These are phyloP conservation scores for Eilema depressum DNA, from an alignment of 2,888 invertebrate genomes.

Conservation along the genomic window DNA sequence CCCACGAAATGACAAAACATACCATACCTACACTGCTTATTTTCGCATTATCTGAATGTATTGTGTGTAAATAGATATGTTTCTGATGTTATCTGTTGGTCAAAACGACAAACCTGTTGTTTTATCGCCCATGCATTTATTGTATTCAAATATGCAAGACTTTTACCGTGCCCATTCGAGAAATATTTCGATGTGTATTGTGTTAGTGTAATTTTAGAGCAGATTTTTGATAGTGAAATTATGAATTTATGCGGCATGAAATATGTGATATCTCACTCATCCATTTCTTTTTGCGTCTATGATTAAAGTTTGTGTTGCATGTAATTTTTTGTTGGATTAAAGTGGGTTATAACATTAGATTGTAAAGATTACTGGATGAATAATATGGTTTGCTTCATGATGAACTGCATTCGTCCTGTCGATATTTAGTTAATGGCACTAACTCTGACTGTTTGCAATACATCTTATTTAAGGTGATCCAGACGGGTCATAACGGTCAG, in stretches of 20 bases:
- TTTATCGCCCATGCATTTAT: conserved; percentile 53
- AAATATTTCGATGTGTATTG: conserved; percentile 45
- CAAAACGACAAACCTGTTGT: conserved; percentile 58
- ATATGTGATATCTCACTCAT: conserved; percentile 5
- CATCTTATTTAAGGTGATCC: background rate
- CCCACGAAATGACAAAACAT: conserved; percentile 79
- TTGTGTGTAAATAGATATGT: conserved; percentile 76
- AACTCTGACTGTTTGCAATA: background rate
- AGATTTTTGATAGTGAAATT: conserved; percentile 36
- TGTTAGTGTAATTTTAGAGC: conserved; percentile 23
- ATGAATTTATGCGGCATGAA: conserved; percentile 14
- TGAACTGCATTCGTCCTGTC: background rate
- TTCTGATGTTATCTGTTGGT: conserved; percentile 66
- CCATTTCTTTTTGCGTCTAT: conserved; percentile 14
- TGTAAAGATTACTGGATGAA: background rate
- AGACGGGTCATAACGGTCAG: background rate
- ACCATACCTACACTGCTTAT: conserved; percentile 64
- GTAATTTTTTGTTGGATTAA: conserved; percentile 14
- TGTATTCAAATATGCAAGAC: conserved; percentile 66
- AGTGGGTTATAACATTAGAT: background rate
- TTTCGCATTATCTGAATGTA: conserved; percentile 63
- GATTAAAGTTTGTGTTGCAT: conserved; percentile 10
- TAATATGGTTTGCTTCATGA: background rate
- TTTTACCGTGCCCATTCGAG: conserved; percentile 26
- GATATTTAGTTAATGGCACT: background rate